phyloP scores from a whole-genome alignment of 2,113 vertebrate species.

The Pygoscelis antarcticus region DNA sequence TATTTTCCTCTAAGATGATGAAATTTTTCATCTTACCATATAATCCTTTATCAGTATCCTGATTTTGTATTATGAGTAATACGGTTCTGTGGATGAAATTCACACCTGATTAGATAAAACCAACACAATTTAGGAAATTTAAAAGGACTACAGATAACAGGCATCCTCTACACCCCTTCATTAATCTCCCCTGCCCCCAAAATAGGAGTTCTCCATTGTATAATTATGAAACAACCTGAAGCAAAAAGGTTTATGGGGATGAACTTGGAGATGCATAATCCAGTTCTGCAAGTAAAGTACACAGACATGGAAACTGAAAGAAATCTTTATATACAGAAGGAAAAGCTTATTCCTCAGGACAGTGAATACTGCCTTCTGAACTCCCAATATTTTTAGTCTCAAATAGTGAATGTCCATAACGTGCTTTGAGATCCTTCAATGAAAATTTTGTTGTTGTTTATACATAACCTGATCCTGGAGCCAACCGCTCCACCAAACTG shows the following conservation, averaged over 20 bases:
- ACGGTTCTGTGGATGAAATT: neutral
- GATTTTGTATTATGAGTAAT: neutral
- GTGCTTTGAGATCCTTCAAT: neutral
- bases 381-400: neutral
- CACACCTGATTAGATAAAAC: neutral
- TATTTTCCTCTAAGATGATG: neutral
- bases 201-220: neutral
- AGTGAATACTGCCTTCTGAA: neutral
- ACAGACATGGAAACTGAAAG: neutral
- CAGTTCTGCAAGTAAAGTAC: neutral
- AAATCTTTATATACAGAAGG: neutral
- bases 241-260: neutral
- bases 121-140: neutral
- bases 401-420: neutral
- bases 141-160: neutral
- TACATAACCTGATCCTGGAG: neutral
- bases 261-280: neutral
- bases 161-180: neutral
- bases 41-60: neutral
- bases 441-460: neutral
- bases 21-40: neutral
- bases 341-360: neutral
- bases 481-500: neutral
- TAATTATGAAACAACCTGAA: neutral
- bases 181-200: neutral